Percentiles rank a stretch among this genome's conserved stretches.
Evolutionary conservation across 2,888 invertebrate genomes (phyloP).

Genomic region (Erebia ligea): DNA sequence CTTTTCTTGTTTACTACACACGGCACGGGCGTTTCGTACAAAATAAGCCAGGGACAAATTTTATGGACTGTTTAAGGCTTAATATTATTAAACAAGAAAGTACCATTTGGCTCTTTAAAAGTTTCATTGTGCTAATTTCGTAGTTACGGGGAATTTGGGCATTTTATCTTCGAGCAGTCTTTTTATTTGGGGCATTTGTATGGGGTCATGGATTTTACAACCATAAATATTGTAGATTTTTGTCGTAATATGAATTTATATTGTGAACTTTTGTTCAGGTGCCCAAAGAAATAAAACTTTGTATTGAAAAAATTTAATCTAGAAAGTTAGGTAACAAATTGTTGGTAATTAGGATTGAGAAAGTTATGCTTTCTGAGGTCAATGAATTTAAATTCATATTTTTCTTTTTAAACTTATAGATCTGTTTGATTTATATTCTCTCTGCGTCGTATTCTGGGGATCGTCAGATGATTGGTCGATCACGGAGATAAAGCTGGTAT

Average conservation of each 20-base stretch:
- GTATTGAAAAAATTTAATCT: no score
- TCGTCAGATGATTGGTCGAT: no score
- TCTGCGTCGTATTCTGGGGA: no score
- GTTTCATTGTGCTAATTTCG: conserved; percentile 31
- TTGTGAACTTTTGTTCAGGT: background rate
- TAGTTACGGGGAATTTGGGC: background rate
- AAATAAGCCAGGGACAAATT: conserved; percentile 28
- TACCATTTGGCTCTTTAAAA: conserved; percentile 35
- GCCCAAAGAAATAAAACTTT: no score
- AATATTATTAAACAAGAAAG: conserved; percentile 37
- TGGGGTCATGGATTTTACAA: conserved; percentile 6
- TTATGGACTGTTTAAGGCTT: conserved; percentile 35
- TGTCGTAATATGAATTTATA: background rate
- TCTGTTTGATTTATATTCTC: no score
- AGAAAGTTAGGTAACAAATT: no score
- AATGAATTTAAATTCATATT: no score
- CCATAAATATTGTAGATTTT: conserved; percentile 8
- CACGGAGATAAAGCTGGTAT: no score
- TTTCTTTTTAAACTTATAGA: no score
- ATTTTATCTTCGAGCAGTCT: background rate
- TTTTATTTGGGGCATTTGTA: background rate
- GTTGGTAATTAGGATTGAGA: no score
- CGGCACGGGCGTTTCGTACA: conserved; percentile 9
- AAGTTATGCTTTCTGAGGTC: no score
- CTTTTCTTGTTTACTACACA: conserved; percentile 23